A percentile compares a stretch with the other conserved stretches of the same genome.
phyloP scores from a whole-genome alignment of 1,140 invertebrate genomes.

The Lepidurus arcticus region DNA sequence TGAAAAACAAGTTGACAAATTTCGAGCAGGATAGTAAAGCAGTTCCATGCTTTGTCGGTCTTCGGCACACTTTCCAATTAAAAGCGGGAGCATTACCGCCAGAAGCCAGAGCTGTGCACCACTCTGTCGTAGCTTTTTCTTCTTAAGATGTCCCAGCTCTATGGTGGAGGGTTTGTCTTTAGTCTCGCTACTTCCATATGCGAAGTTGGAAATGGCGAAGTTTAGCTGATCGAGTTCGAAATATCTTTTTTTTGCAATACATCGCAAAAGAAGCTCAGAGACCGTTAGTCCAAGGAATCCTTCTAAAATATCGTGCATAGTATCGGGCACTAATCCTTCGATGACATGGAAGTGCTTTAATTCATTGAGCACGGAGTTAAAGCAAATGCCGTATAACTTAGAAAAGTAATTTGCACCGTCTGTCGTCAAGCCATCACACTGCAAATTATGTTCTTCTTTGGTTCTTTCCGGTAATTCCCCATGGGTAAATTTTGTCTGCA shows the following conservation, averaged over 20 bases:
- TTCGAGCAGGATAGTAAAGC: conserved; percentile 23
- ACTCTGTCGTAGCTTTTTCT: background rate
- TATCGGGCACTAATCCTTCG: background rate
- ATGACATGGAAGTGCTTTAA: conserved; percentile 23
- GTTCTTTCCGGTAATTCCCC: background rate
- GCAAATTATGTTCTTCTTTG: background rate
- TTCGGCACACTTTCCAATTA: conserved; percentile 27
- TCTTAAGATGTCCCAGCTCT: background rate
- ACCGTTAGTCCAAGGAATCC: conserved; percentile 21
- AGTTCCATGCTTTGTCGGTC: conserved; percentile 23
- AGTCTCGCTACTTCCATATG: conserved; percentile 19
- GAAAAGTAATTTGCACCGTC: conserved; percentile 21
- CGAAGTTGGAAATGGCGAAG: no score
- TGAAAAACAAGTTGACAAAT: conserved; percentile 29
- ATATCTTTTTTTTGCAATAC: conserved; percentile 12
- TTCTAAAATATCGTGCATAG: conserved; percentile 31
- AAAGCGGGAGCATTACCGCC: conserved; percentile 9
- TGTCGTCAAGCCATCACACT: background rate
- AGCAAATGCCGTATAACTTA: background rate
- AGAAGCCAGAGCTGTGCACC: conserved; percentile 23
- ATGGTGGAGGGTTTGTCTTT: conserved; percentile 26
- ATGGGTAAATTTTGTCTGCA: background rate
- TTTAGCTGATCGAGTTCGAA: conserved; percentile 24
- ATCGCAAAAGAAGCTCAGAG: conserved; percentile 10
- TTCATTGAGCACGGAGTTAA: conserved; percentile 16